These are phyloP conservation scores for Eptesicus fuscus DNA, from an alignment of 2,113 vertebrate genomes.

Conservation along the genomic window DNA sequence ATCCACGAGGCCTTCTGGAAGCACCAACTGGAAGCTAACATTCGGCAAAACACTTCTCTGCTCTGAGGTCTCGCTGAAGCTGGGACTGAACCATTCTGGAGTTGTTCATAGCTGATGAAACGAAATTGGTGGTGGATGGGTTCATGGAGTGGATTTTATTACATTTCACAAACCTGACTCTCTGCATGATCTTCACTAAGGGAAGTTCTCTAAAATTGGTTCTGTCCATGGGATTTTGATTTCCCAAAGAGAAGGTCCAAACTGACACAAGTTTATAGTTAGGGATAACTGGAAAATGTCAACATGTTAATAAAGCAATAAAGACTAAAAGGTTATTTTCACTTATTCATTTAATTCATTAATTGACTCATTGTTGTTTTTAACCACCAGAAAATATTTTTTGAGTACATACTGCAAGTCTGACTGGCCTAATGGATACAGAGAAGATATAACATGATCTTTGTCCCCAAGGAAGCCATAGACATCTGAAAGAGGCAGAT, in stretches of 20 bases:
- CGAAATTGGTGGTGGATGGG: neutral
- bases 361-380: neutral
- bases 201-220: neutral
- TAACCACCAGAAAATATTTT: neutral
- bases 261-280: neutral
- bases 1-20: neutral
- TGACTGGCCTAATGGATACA: neutral
- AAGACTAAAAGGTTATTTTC: neutral
- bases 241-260: neutral
- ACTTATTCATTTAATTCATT: neutral
- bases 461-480: neutral
- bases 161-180: slow-evolving; percentile 63
- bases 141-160: neutral
- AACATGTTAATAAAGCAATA: neutral
- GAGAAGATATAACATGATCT: neutral
- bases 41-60: neutral
- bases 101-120: neutral
- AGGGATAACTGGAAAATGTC: neutral
- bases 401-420: neutral
- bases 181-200: slow-evolving; percentile 51
- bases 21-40: neutral
- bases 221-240: neutral
- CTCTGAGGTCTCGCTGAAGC: neutral
- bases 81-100: neutral
- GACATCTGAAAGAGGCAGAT: neutral